phyloP scores from a whole-genome alignment of 2,113 vertebrate genomes.

The Tiliqua scincoides region DNA sequence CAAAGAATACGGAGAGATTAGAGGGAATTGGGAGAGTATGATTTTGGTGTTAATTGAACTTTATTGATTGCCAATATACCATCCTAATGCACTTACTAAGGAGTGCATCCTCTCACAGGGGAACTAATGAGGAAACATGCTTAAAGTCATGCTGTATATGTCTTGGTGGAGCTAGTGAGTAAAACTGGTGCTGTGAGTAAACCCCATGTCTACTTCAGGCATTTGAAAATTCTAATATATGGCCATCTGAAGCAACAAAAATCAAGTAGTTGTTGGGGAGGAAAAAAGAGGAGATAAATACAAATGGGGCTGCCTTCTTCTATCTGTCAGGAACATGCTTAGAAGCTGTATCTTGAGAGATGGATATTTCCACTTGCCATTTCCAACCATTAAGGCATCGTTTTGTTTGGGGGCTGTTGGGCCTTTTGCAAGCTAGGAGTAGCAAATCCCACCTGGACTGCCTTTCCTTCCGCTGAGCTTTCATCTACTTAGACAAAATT shows the following conservation, averaged over 20 bases:
- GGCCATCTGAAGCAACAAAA: background rate
- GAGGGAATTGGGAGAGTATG: background rate
- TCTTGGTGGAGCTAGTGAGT: background rate
- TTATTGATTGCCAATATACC: background rate
- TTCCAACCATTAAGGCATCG: slow-evolving; percentile 31
- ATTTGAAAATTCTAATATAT: slow-evolving; percentile 6
- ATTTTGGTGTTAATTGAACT: background rate
- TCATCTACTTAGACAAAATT: slow-evolving; percentile 66
- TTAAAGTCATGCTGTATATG: background rate
- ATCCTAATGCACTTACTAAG: background rate
- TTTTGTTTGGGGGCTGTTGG: slow-evolving; percentile 37
- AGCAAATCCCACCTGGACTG: slow-evolving; percentile 65
- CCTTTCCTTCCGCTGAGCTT: slow-evolving; percentile 64
- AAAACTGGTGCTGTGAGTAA: background rate
- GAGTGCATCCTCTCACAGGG: background rate
- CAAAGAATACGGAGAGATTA: background rate
- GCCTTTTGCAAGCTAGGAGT: slow-evolving; percentile 41
- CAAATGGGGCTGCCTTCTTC: background rate
- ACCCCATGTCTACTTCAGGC: background rate
- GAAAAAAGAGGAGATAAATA: background rate
- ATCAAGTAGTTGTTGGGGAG: background rate
- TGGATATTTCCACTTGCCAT: slow-evolving; percentile 48
- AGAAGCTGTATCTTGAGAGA: slow-evolving; percentile 21
- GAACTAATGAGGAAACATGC: background rate
- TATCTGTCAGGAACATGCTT: slow-evolving; percentile 22